These are phyloP conservation scores for Pterocles orientalis DNA, from an alignment of 2,113 vertebrate genomes.

Conservation along the genomic window DNA sequence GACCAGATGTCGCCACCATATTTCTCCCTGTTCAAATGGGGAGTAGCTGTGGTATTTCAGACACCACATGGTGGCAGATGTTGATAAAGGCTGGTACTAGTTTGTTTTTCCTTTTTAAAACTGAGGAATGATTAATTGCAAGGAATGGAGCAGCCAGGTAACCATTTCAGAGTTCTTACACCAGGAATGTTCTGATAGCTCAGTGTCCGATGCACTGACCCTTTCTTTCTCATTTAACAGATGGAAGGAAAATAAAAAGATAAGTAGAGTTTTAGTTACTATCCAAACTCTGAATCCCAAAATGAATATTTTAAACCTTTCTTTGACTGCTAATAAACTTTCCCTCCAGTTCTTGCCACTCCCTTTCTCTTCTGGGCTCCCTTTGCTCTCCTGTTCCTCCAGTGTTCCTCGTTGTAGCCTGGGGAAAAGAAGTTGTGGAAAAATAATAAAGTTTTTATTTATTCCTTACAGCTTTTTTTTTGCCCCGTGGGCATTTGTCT, in stretches of 20 bases:
- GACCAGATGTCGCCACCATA: not conserved
- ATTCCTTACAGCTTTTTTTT: conserved; percentile 66
- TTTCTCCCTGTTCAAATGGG: not conserved
- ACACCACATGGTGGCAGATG: conserved; percentile 64
- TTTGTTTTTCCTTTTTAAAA: conserved; percentile 12
- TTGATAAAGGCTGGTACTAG: conserved; percentile 34
- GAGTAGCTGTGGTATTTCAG: conserved; percentile 23
- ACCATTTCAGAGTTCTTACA: not conserved
- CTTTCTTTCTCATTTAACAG: not conserved
- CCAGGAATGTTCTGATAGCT: not conserved
- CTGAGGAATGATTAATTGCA: not conserved
- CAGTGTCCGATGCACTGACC: not conserved
- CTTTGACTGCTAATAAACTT: conserved; percentile 49
- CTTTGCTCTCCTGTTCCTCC: not conserved
- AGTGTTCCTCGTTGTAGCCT: conserved; percentile 36
- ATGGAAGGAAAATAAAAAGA: not conserved
- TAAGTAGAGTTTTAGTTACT: not conserved
- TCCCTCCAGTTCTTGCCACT: not conserved
- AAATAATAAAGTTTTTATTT: conserved; percentile 69
- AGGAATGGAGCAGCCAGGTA: not conserved
- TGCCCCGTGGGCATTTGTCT: conserved; percentile 68
- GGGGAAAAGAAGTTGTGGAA: conserved; percentile 57
- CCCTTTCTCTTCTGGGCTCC: conserved; percentile 2
- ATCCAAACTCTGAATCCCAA: not conserved
- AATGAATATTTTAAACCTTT: conserved; percentile 19